Base-by-base conservation (phyloP, 2,797 vertebrate species). In the Sebastes taczanowskii region DNA sequence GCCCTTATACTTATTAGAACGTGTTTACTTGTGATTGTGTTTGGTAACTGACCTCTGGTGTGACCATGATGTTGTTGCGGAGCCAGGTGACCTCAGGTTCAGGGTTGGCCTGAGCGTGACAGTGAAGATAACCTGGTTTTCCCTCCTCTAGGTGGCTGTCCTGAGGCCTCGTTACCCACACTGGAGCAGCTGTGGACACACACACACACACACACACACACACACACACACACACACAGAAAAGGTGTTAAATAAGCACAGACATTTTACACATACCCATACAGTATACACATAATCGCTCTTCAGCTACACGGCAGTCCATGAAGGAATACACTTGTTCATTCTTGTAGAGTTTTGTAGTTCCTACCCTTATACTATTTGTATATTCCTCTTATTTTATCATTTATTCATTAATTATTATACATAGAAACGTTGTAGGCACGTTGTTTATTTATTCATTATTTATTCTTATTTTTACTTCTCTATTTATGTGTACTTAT, bases 131-230 rank as follows among this genome's bases (percentile, higher is more conserved):
- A 52, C 98, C 98, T 0, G 98, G 97, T 86, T 96, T 97, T 42
- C 98, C 97, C 84, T 99, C 98, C 88, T 99, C 97, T 73, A 99
- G 92, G 34, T 94, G 90, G 87, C 97, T 98, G 94, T 99, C 97
- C 88, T 95, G 95, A 53, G 98, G 98, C 92, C 91, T 97, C 35
- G 88, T 94, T 46, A 98, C 93, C 98, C 98, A 99, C 5, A 95
- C 96, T 38, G 98, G 98, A 9, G 96, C 79, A 32, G 97, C 98
- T 99, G 88, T 11, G 27, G 16, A 63, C 1, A 65, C 42, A 89
- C 20, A 91, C 20, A 23, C 23, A 3, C 4, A 85, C 7, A 71
- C 25, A 25, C 23, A 63, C 1, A 65, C 42, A 89, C 20, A 91
- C 20, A 63, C 1, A 65, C 42, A 89, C 20, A 91, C 20, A 23